Evolutionary conservation across 2,888 invertebrate genomes (phyloP).

Genomic region (Oegoconia quadripuncta): DNA sequence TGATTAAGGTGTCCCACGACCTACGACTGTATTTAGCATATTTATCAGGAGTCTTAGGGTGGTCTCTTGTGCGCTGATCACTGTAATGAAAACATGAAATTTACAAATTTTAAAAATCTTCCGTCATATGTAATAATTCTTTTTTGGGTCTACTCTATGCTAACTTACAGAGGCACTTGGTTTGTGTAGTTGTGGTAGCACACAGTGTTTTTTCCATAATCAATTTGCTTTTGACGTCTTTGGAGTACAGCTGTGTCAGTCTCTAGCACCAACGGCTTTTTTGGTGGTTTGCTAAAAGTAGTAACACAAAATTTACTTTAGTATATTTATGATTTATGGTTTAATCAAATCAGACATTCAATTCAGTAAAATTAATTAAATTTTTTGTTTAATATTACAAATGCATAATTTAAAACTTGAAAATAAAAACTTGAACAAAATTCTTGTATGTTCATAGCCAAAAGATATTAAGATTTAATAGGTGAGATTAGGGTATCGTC

Average conservation of each 20-base stretch:
- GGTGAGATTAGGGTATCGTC: no score
- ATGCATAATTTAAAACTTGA: no score
- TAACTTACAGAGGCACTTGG: slow-evolving; percentile 83
- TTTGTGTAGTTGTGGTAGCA: slow-evolving; percentile 89
- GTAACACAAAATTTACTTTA: slow-evolving; percentile 7
- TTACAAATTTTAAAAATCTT: no score
- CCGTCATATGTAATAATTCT: no score
- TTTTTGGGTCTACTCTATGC: no score
- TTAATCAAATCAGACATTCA: neutral
- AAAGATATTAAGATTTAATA: no score
- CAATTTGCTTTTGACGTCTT: slow-evolving; percentile 94
- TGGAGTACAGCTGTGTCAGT: slow-evolving; percentile 84
- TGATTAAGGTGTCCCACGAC: slow-evolving; percentile 94
- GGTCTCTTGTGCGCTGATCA: slow-evolving; percentile 80
- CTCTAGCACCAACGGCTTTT: slow-evolving; percentile 75
- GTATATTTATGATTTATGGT: neutral
- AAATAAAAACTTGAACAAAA: no score
- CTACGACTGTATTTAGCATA: slow-evolving; percentile 91
- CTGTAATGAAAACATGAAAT: slow-evolving; percentile 42
- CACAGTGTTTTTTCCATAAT: slow-evolving; percentile 95
- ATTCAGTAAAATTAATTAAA: no score
- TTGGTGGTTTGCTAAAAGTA: slow-evolving; percentile 35
- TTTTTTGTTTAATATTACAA: no score
- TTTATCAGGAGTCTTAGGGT: slow-evolving; percentile 95
- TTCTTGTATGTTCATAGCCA: no score